These are phyloP conservation scores for Syrmaticus mikado DNA, from an alignment of 2,113 vertebrate species.

Conservation along the genomic window DNA sequence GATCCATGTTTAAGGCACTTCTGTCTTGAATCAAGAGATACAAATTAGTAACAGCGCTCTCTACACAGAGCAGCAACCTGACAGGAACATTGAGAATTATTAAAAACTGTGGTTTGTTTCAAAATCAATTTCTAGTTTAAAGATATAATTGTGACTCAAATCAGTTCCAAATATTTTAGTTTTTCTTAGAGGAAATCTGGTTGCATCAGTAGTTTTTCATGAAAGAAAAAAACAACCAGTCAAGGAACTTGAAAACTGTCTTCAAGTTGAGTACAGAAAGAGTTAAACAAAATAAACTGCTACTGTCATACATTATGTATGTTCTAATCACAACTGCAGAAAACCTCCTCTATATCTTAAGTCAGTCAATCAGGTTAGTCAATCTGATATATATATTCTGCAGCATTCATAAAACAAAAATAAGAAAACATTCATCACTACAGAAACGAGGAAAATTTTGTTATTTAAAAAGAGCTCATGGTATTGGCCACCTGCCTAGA, in stretches of 20 bases:
- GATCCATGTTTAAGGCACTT: neutral
- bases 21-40: neutral
- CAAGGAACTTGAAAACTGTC: neutral
- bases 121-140: constrained; percentile 24
- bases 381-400: neutral
- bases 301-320: neutral
- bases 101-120: constrained; percentile 21
- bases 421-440: neutral
- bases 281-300: constrained; percentile 6
- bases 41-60: neutral
- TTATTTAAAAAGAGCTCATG: neutral
- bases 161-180: neutral
- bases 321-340: neutral
- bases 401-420: neutral
- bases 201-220: neutral
- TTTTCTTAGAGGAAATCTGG: neutral
- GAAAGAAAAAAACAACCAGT: neutral
- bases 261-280: neutral
- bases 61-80: neutral
- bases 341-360: neutral
- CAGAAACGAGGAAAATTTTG: neutral
- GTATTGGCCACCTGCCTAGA: neutral
- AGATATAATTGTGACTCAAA: neutral
- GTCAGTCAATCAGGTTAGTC: neutral
- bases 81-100: neutral